Conservation (phyloP, 1,140 invertebrate species). For the Leptonema lineaticorne region DNA sequence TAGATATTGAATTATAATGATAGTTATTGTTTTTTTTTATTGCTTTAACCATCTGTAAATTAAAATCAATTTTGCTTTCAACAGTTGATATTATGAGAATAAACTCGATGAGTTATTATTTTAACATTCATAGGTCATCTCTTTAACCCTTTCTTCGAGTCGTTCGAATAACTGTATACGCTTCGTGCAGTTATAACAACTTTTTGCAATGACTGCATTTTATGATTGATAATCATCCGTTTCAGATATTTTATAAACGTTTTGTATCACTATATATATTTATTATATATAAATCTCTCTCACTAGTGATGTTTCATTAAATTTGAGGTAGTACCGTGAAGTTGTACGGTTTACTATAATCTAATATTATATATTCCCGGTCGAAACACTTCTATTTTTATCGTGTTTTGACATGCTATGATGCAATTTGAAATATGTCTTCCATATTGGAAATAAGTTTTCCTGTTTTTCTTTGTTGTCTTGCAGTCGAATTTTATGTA, state of each 20-base stretch:
- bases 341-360: not conserved
- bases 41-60: too few relatives aligned
- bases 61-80: too few relatives aligned
- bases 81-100: too few relatives aligned
- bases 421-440: not conserved
- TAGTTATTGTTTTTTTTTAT: too few relatives aligned
- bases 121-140: not conserved
- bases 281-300: too few relatives aligned
- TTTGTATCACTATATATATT: too few relatives aligned
- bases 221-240: not conserved
- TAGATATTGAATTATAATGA: too few relatives aligned
- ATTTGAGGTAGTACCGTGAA: too few relatives aligned
- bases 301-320: too few relatives aligned
- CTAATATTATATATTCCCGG: not conserved
- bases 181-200: not conserved
- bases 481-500: too few relatives aligned
- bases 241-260: too few relatives aligned
- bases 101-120: not conserved
- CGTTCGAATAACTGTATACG: not conserved
- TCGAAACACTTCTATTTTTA: not conserved
- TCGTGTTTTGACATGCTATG: not conserved
- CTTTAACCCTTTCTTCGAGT: not conserved
- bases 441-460: not conserved
- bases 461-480: not conserved
- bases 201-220: not conserved